Conservation (phyloP, 1,140 invertebrate species). For the Fopius arisanus region DNA sequence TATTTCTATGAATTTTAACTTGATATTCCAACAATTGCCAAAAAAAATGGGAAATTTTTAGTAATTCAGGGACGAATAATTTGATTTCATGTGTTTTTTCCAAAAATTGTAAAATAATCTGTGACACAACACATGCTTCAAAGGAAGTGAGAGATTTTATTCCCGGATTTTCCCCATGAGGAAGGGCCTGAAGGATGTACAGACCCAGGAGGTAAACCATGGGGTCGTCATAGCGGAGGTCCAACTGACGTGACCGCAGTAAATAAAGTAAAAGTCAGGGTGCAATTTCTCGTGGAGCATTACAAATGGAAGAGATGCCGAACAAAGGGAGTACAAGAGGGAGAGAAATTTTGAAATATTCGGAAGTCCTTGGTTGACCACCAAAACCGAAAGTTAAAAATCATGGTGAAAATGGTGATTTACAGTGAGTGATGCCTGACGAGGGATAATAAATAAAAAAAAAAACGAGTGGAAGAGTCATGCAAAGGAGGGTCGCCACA, state of each 20-base stretch:
- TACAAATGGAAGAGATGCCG: neutral
- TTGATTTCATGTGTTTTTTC: too few species aligned
- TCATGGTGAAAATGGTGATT: slow-evolving; percentile 23
- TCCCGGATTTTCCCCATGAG: neutral
- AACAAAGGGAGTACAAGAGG: neutral
- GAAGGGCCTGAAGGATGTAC: neutral
- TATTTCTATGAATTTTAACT: too few species aligned
- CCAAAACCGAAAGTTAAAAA: slow-evolving; percentile 16
- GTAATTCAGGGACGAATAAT: too few species aligned
- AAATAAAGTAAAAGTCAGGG: slow-evolving; percentile 24
- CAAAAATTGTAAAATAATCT: neutral
- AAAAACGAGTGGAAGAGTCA: neutral
- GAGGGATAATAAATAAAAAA: neutral
- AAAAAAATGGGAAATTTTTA: too few species aligned
- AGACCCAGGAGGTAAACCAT: neutral
- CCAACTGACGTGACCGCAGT: slow-evolving; percentile 7
- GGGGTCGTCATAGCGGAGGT: neutral
- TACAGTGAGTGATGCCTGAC: slow-evolving; percentile 7
- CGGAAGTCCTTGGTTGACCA: slow-evolving; percentile 3
- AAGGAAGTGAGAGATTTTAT: neutral
- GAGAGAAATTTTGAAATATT: slow-evolving; percentile 13
- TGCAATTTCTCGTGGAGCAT: neutral
- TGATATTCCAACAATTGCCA: too few species aligned
- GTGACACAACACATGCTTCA: too few species aligned
- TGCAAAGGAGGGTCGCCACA: slow-evolving; percentile 17